phyloP scores from a whole-genome alignment of 64 coral and sea anemone species.

The Orbicella faveolata region DNA sequence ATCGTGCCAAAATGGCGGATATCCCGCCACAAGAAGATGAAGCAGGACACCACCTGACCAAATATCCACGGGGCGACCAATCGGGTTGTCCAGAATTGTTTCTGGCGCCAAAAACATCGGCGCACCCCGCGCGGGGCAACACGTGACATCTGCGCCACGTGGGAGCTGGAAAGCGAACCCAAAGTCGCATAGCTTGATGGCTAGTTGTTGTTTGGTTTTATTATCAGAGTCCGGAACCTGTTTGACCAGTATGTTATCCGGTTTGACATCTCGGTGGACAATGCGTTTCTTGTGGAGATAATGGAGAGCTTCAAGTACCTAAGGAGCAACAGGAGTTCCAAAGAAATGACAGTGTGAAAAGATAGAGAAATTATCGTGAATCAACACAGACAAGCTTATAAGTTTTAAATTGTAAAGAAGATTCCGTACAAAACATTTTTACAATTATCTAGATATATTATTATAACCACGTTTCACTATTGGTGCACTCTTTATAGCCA shows the following conservation, averaged over 20 bases:
- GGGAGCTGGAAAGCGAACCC: constrained; percentile 71
- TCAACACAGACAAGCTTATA: too few relatives aligned
- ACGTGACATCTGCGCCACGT: constrained; percentile 43
- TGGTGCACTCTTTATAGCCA: too few relatives aligned
- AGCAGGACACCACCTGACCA: constrained; percentile 81
- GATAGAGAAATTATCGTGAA: too few relatives aligned
- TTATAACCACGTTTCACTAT: too few relatives aligned
- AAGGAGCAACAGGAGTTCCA: neutral
- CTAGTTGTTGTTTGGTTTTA: constrained; percentile 10
- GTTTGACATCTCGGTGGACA: constrained; percentile 89
- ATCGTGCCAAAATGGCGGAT: constrained; percentile 90
- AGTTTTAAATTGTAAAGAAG: too few relatives aligned
- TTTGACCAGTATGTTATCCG: constrained; percentile 80
- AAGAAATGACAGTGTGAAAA: too few relatives aligned
- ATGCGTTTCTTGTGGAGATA: constrained; percentile 83
- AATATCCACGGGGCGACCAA: constrained; percentile 82
- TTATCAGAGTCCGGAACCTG: constrained; percentile 12
- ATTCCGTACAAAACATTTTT: too few relatives aligned
- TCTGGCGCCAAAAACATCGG: constrained; percentile 94
- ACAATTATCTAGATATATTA: too few relatives aligned
- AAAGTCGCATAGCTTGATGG: constrained; percentile 81
- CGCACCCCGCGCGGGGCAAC: constrained; percentile 64
- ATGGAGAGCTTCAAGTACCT: constrained; percentile 76
- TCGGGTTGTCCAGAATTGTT: constrained; percentile 88
- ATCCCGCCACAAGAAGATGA: constrained; percentile 71